Evolutionary conservation across 1,140 invertebrate genomes (phyloP), one percentile per base, ranked within the genome.

Genomic region (Brachionus sp.): DNA sequence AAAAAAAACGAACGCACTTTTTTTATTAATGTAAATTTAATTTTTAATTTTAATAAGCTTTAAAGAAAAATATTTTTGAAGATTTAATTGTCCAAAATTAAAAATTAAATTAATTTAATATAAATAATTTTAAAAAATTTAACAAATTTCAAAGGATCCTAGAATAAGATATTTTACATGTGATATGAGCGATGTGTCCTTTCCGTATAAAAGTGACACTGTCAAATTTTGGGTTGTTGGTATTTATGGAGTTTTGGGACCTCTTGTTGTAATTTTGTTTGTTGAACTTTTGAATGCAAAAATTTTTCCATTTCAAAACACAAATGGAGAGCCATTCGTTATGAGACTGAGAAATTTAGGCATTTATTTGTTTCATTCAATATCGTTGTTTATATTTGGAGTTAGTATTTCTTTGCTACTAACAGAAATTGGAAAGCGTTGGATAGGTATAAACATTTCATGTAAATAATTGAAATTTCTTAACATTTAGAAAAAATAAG

Each of bases 381-480:
- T 82, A 68, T 82, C 57, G 39, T 23, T 83, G 10, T 83, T 83
- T 64, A 44, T 62, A 7, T 70, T 83, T 25, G 82, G 82, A 13
- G 73, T 75, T 25, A 62, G 64, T 29, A 39, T 75, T 44, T 19
- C 25, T 16, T 64, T 83, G 2, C 46, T 83, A 13, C 92, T 92
- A 6, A 96, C 95, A 5, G 95, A 97, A 86, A 92, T 96, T 85
- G 94, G 93, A 25, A 98, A 97, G 89, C 97, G 96, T 85, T 93
- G 93, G 3, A 70, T 29, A 9, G 46, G 46, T 57, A 80, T 25
- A 39, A 12, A 0, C 29, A 29, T 2, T 29, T 29, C 3, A 29
- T n/a, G 29, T 2, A 29, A 29, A 29, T 29, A 29, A 33, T 50
- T 16, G n/a, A 12, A 4, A 7, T 50, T 5, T 12, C 3, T 29